phyloP scores from a whole-genome alignment of 1,140 invertebrate genomes.

The Macrosteles quadrilineatus region DNA sequence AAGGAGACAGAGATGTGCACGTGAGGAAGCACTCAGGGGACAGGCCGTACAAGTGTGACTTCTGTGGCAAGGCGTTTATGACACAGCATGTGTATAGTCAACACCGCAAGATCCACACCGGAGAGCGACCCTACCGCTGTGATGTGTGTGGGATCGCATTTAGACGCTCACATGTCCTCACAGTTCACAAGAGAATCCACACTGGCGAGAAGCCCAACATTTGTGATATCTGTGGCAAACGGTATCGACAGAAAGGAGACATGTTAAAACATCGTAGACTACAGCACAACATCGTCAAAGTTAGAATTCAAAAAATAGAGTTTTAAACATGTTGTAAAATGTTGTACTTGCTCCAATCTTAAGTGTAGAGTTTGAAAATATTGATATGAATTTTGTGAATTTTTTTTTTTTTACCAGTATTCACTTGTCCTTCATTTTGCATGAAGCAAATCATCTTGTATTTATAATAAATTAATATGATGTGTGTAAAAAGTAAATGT shows the following conservation, averaged over 20 bases:
- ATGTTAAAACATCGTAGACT: conserved; percentile 33
- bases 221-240: conserved; percentile 65
- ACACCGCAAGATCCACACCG: conserved; percentile 46
- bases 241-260: conserved; percentile 45
- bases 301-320: conserved; percentile 27
- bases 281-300: conserved; percentile 26
- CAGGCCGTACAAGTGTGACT: conserved; percentile 42
- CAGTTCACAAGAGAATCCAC: conserved; percentile 51
- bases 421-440: too few species aligned
- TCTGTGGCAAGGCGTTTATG: conserved; percentile 46
- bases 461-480: too few species aligned
- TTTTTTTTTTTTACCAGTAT: too few species aligned
- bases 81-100: conserved; percentile 44
- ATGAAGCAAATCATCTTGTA: too few species aligned
- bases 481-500: too few species aligned
- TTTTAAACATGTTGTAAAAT: too few species aligned
- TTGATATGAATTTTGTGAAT: too few species aligned
- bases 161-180: conserved; percentile 42
- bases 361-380: neutral
- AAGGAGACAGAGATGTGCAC: conserved; percentile 40
- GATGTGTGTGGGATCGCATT: conserved; percentile 44
- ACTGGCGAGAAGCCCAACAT: conserved; percentile 70
- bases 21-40: conserved; percentile 43
- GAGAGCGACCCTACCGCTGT: conserved; percentile 42
- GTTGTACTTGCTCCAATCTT: neutral